A percentile compares a stretch with the other conserved stretches of the same genome.
These are phyloP conservation scores for Acrocephalus scirpaceus DNA, from an alignment of 2,797 vertebrate species.

Conservation along the genomic window DNA sequence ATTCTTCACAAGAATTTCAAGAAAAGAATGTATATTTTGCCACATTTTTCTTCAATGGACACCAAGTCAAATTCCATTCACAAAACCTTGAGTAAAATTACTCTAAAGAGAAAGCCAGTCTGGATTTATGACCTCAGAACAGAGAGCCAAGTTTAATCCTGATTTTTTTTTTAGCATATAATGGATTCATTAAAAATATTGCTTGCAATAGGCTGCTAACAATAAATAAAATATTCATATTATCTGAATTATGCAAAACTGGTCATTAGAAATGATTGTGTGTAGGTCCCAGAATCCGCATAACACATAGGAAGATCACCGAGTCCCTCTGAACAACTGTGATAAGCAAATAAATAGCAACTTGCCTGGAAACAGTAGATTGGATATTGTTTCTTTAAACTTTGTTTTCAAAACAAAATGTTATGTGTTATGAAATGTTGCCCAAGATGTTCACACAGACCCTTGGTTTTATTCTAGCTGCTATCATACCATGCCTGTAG, in stretches of 20 bases:
- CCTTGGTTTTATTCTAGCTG: not conserved
- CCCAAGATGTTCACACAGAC: not conserved
- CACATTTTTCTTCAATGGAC: not conserved
- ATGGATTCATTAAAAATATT: not conserved
- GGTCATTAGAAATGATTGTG: not conserved
- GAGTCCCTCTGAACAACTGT: not conserved
- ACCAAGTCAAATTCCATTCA: not conserved
- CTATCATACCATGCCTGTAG: not conserved
- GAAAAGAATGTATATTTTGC: not conserved
- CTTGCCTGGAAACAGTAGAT: not conserved
- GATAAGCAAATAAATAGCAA: not conserved
- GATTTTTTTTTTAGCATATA: not conserved
- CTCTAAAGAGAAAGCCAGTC: not conserved
- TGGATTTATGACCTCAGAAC: not conserved
- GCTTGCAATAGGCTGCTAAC: not conserved
- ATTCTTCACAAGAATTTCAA: not conserved
- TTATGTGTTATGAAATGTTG: not conserved
- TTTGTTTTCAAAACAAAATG: not conserved
- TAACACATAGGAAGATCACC: not conserved
- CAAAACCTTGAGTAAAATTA: not conserved
- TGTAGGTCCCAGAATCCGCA: not conserved
- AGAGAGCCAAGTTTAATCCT: not conserved
- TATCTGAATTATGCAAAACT: not conserved
- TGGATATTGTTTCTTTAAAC: not conserved
- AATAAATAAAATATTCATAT: constrained; percentile 7